A percentile compares a stretch with the other conserved stretches of the same genome.
Evolutionary conservation across 2,888 invertebrate genomes (phyloP).

Genomic region (Tigriopus californicus): DNA sequence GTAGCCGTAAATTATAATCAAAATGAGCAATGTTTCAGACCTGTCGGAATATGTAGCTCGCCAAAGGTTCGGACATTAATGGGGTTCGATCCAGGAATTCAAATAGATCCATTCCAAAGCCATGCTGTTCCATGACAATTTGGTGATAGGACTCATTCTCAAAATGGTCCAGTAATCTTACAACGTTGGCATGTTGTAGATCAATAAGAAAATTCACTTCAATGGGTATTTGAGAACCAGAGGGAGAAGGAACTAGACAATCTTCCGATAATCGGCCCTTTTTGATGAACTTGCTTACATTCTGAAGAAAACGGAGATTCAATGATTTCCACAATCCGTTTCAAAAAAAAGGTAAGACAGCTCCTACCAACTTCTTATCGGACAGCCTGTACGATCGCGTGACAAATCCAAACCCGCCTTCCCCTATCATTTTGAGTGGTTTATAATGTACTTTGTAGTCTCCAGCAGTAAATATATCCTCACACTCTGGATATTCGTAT

Average conservation of each 20-base stretch:
- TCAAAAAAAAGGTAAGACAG: not conserved
- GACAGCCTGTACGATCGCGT: conserved; percentile 43
- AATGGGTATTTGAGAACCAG: conserved; percentile 37
- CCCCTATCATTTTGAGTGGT: conserved; percentile 34
- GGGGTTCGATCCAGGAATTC: conserved; percentile 53
- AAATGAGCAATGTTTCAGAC: conserved; percentile 25
- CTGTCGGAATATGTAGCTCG: conserved; percentile 51
- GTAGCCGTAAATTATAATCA: too few species aligned
- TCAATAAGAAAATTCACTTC: conserved; percentile 46
- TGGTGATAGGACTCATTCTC: conserved; percentile 49
- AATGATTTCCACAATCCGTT: too few species aligned
- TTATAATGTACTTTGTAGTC: too few species aligned
- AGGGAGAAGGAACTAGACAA: conserved; percentile 40
- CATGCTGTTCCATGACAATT: conserved; percentile 57
- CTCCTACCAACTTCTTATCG: conserved; percentile 34
- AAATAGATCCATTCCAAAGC: conserved; percentile 53
- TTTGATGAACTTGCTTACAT: conserved; percentile 49
- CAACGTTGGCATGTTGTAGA: conserved; percentile 46
- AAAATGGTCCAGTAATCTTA: conserved; percentile 43
- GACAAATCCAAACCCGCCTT: conserved; percentile 52
- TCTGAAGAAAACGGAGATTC: conserved; percentile 25
- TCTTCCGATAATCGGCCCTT: conserved; percentile 46
- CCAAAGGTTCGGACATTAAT: conserved; percentile 43
- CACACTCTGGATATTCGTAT: too few species aligned
- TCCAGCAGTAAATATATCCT: too few species aligned